Evolutionary conservation across 2,888 invertebrate species (phyloP).

Genomic region (Ceratothoa steindachneri): DNA sequence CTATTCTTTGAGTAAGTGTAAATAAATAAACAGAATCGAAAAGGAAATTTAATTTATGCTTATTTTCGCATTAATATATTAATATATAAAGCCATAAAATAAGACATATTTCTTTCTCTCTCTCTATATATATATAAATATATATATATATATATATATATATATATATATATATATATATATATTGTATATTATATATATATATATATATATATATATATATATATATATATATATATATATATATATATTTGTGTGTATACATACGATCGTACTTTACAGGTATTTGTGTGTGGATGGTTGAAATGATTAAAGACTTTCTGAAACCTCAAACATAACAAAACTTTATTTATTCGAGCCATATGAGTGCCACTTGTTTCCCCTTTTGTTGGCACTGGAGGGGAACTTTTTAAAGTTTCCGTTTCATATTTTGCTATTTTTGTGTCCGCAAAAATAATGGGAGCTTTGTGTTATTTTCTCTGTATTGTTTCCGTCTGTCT

Average conservation of each 20-base stretch:
- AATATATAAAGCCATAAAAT: no score
- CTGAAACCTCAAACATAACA: not conserved
- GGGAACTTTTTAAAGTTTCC: not conserved
- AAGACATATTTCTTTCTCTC: no score
- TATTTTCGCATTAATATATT: no score
- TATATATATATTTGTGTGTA: not conserved
- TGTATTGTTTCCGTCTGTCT: not conserved
- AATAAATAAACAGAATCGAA: no score
- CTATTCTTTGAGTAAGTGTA: no score
- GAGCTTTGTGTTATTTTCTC: not conserved
- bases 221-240: not conserved
- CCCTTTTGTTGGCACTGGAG: not conserved
- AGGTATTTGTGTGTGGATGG: no score
- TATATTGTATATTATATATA: not conserved
- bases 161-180: not conserved
- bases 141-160: not conserved
- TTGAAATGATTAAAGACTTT: not conserved
- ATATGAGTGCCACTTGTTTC: not conserved
- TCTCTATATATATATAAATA: not conserved
- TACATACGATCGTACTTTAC: no score
- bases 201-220: not conserved
- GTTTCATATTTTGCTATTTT: not conserved
- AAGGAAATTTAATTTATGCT: no score
- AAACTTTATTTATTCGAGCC: not conserved
- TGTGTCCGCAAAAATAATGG: not conserved